Percentiles rank a stretch among this genome's conserved stretches.
Conservation (phyloP, 2,113 vertebrate species). For the Symphodus melops region DNA sequence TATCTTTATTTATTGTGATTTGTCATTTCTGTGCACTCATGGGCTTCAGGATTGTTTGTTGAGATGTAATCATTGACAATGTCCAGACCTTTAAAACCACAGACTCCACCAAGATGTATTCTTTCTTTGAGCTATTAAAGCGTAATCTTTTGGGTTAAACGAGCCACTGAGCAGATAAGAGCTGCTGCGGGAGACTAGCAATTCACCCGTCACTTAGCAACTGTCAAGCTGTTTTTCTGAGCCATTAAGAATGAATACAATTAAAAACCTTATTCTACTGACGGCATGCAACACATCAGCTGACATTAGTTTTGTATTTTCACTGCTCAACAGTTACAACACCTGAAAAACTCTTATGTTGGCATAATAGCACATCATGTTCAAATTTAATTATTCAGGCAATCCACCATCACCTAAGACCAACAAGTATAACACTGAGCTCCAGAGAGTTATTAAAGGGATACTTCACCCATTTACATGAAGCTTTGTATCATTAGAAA, state of each 20-base stretch:
- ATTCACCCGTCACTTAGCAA: not conserved
- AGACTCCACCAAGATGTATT: not conserved
- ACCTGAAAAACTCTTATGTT: not conserved
- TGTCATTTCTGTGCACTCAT: not conserved
- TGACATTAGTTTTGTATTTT: not conserved
- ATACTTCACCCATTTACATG: too few species aligned
- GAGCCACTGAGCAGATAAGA: not conserved
- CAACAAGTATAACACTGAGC: too few species aligned
- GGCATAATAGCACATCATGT: not conserved
- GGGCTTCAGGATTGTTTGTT: conserved; percentile 14
- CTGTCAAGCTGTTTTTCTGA: not conserved
- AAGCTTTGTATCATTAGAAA: too few species aligned
- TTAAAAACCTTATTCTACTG: not conserved
- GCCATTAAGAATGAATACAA: not conserved
- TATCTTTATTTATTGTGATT: not conserved
- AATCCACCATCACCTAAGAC: too few species aligned
- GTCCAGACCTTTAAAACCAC: not conserved
- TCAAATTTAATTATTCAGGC: not conserved
- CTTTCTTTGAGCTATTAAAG: not conserved
- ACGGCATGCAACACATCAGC: not conserved
- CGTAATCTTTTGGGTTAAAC: not conserved
- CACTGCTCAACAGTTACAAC: not conserved
- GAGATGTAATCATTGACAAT: conserved; percentile 27
- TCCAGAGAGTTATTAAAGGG: not conserved
- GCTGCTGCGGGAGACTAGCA: not conserved